These are phyloP conservation scores for Neopipo cinnamomea DNA, from an alignment of 2,113 vertebrate genomes.

Conservation along the genomic window DNA sequence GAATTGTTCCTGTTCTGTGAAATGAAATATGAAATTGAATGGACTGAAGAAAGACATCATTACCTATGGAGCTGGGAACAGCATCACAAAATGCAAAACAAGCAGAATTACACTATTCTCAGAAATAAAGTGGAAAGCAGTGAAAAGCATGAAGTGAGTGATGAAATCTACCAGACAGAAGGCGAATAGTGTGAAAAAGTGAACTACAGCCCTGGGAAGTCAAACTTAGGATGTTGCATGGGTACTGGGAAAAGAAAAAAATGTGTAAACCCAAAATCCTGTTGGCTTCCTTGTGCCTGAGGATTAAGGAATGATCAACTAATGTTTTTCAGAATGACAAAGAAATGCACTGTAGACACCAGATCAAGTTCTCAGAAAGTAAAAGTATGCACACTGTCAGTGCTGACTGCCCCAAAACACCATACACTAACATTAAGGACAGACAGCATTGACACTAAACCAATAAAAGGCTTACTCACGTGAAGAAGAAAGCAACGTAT, in stretches of 20 bases:
- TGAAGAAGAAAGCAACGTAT: neutral
- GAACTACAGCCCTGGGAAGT: neutral
- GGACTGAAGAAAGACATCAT: neutral
- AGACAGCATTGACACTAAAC: neutral
- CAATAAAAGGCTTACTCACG: neutral
- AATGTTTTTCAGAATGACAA: neutral
- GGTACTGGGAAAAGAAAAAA: neutral
- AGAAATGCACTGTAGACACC: neutral
- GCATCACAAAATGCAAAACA: neutral
- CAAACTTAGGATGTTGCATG: neutral
- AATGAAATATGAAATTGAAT: neutral
- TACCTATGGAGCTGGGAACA: neutral
- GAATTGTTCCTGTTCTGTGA: neutral
- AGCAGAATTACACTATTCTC: neutral
- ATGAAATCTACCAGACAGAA: neutral
- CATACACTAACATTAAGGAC: fast-evolving
- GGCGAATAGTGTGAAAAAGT: neutral
- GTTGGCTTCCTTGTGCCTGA: neutral
- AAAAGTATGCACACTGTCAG: neutral
- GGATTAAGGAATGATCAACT: neutral
- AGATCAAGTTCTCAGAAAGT: neutral
- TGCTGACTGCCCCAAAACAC: neutral
- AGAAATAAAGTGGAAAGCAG: neutral
- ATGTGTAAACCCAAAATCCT: neutral
- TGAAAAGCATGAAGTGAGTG: neutral